phyloP scores from a whole-genome alignment of 1,140 invertebrate species.

The Heliothis subflexa region DNA sequence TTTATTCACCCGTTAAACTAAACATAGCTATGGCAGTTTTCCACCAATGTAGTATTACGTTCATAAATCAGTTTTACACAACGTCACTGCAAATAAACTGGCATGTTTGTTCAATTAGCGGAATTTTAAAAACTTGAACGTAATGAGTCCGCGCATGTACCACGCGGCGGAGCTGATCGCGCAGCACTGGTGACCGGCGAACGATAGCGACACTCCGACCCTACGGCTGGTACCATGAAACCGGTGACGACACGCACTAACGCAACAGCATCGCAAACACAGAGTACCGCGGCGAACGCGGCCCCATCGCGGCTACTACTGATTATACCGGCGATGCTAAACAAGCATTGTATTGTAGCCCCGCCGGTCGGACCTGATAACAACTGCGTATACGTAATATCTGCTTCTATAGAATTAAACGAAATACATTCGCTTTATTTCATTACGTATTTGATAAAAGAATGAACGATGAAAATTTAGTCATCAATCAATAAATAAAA shows the following conservation, averaged over 20 bases:
- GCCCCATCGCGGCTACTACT: conserved; percentile 33
- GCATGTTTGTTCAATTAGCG: conserved; percentile 69
- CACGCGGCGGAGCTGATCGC: conserved; percentile 75
- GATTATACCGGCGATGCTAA: conserved; percentile 8
- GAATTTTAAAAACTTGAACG: conserved; percentile 54
- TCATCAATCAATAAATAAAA: neutral
- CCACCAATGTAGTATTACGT: conserved; percentile 64
- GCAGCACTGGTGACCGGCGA: conserved; percentile 77
- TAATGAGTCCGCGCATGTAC: conserved; percentile 63
- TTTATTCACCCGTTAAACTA: conserved; percentile 70
- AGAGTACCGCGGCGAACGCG: conserved; percentile 34
- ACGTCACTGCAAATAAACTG: conserved; percentile 76
- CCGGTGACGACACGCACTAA: conserved; percentile 58
- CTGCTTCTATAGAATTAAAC: conserved; percentile 46
- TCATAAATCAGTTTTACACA: conserved; percentile 71
- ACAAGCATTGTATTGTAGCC: conserved; percentile 63
- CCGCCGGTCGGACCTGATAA: conserved; percentile 64
- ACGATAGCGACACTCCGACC: conserved; percentile 81
- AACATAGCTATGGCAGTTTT: conserved; percentile 64
- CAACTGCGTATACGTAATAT: conserved; percentile 60
- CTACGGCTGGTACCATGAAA: conserved; percentile 73
- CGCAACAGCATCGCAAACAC: conserved; percentile 56
- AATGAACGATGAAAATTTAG: neutral
- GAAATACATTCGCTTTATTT: conserved; percentile 29
- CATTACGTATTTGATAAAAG: conserved; percentile 16